These are phyloP conservation scores for Heteropelma amictum DNA, from an alignment of 2,888 invertebrate genomes.

Conservation along the genomic window DNA sequence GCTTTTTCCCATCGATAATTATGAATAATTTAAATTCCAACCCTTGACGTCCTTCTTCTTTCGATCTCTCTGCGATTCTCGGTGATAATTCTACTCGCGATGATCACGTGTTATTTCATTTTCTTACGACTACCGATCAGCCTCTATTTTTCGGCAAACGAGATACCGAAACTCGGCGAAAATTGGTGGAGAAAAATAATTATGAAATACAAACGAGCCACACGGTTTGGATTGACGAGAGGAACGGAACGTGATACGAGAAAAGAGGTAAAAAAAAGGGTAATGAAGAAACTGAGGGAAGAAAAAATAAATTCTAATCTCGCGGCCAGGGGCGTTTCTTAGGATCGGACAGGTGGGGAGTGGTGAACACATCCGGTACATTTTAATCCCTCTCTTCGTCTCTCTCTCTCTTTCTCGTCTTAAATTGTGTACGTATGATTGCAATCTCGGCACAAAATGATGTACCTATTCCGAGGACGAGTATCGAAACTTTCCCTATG, in stretches of 20 bases:
- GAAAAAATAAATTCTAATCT: neutral
- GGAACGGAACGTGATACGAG: no score
- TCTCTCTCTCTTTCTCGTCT: conserved; percentile 38
- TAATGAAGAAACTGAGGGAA: neutral
- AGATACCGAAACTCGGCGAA: neutral
- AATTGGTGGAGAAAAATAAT: neutral
- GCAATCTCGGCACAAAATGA: conserved; percentile 58
- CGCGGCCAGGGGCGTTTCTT: conserved; percentile 48
- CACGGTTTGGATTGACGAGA: neutral
- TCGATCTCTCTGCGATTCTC: no score
- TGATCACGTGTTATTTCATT: neutral
- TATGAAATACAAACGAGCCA: neutral
- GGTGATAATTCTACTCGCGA: neutral
- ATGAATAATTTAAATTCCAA: conserved; percentile 66
- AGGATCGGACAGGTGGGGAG: conserved; percentile 65
- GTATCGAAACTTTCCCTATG: neutral
- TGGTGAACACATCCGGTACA: no score
- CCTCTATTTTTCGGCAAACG: conserved; percentile 1
- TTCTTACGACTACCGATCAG: conserved; percentile 40
- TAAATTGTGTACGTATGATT: conserved; percentile 68
- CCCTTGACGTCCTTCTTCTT: conserved; percentile 43
- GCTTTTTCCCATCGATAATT: conserved; percentile 57
- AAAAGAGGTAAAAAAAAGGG: neutral
- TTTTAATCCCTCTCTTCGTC: conserved; percentile 23
- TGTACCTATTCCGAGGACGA: no score